Conservation (phyloP, 2,888 invertebrate species). For the Ligdia adustata region DNA sequence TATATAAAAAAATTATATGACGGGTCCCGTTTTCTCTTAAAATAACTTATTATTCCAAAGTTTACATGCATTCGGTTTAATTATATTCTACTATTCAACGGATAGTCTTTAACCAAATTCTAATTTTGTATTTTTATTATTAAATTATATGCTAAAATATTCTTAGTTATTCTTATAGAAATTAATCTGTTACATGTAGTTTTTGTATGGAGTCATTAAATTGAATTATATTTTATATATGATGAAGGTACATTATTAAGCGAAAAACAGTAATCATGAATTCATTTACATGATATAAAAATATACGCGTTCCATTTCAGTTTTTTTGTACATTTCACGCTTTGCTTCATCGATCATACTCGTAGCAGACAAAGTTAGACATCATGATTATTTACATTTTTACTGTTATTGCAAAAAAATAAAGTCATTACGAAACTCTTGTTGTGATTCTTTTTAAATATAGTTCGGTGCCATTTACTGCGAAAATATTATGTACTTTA, state of each 20-base stretch:
- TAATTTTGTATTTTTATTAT: conserved; percentile 28
- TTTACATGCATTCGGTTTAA: background rate
- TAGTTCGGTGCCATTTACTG: conserved; percentile 79
- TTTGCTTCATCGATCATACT: conserved; percentile 13
- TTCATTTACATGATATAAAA: conserved; percentile 2
- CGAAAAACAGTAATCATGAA: background rate
- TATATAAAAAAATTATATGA: no score
- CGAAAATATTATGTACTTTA: conserved; percentile 62
- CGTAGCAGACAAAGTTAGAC: background rate
- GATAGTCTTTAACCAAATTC: conserved; percentile 36
- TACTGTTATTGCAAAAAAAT: conserved; percentile 20
- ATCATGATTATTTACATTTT: conserved; percentile 3
- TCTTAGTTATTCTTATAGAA: conserved; percentile 9
- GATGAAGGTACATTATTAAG: background rate
- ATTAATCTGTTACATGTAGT: conserved; percentile 23
- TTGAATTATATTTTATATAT: conserved; percentile 8
- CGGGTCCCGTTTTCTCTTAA: no score
- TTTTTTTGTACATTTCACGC: conserved; percentile 17
- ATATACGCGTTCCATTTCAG: background rate
- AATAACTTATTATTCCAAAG: background rate
- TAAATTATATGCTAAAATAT: conserved; percentile 9
- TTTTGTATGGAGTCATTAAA: conserved; percentile 36
- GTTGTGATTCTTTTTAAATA: conserved; percentile 69
- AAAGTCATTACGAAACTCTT: conserved; percentile 39
- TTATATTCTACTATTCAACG: background rate